Base-by-base conservation (phyloP, 2,888 invertebrate species). In the Spodoptera picta region DNA sequence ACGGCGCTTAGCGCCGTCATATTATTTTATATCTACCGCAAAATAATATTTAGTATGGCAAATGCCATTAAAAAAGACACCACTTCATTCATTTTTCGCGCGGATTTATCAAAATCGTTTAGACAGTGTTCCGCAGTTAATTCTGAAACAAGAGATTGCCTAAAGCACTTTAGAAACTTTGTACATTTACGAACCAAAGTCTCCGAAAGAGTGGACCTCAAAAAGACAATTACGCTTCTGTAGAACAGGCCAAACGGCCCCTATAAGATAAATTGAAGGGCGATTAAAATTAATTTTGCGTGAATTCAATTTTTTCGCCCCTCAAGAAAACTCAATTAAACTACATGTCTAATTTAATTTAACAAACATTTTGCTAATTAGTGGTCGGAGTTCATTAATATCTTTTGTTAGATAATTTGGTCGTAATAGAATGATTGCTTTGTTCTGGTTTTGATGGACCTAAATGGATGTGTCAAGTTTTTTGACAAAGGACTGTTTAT, bases 211-310 rank as follows among this genome's bases (percentile, higher is more conserved):
- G 47, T 60, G 23, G 23, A 59, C 53, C 65, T 44, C 43, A 57
- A 65, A 69, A 69, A 65, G 61, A 43, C 66, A 61, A 66, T 70
- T 72, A 68, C 44, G 43, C 7, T 47, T 48, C 12, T 9, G 47
- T 55, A 75, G 75, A 59, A 83, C 43, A 63, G 44, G 23, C 60
- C 46, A 65, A 69, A 69, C 27, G 65, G 58, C 75, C 71, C 77
- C 80, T 69, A 73, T 74, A 52, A 69, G 67, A 82, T 84, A 85
- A 83, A 87, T 87, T 84, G 79, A 80, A 72, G 80, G 71, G 69
- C 75, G 80, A 87, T 89, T 87, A 88, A 89, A 90, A 89, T 88
- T 87, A 88, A 90, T 90, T 88, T 81, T 75, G 79, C 65, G 81
- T 75, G 80, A 87, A 87, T 85, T 88, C 76, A 83, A 85, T 89